phyloP scores from a whole-genome alignment of 2,797 vertebrate genomes.

The Antrozous pallidus region DNA sequence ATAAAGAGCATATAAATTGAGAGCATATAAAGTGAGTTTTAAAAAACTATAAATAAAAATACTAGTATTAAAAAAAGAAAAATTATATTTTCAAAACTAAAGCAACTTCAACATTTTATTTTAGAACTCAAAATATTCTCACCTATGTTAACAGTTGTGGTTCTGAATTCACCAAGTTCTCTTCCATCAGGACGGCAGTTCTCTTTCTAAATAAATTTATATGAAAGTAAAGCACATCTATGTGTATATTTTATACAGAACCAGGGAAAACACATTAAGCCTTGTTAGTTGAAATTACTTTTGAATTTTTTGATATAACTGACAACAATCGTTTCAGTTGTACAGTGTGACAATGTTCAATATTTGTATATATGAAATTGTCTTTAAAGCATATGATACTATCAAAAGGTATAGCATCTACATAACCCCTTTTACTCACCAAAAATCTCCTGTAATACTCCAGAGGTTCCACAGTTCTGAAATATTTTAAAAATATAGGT shows the following conservation, averaged over 20 bases:
- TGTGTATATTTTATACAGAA: neutral
- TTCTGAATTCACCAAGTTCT: constrained; percentile 93
- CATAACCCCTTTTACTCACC: constrained; percentile 83
- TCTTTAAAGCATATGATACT: neutral
- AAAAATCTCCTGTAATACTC: constrained; percentile 97
- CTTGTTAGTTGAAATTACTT: neutral
- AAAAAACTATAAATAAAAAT: neutral
- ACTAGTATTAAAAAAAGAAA: neutral
- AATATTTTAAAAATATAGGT: constrained; percentile 58
- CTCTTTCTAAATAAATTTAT: constrained; percentile 88
- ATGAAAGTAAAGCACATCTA: neutral
- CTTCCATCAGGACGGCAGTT: constrained; percentile 97
- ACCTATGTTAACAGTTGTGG: constrained; percentile 96
- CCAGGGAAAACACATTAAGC: neutral
- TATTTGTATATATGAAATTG: neutral
- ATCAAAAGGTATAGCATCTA: neutral
- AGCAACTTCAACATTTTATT: neutral
- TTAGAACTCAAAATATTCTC: constrained; percentile 71
- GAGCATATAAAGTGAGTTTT: neutral
- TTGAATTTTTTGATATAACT: neutral
- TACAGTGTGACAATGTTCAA: neutral
- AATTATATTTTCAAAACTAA: neutral
- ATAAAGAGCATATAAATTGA: neutral
- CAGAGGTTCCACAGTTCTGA: constrained; percentile 94
- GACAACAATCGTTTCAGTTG: neutral